These are phyloP conservation scores for Anguilla obscura DNA, from an alignment of 2,797 vertebrate species.

Conservation along the genomic window DNA sequence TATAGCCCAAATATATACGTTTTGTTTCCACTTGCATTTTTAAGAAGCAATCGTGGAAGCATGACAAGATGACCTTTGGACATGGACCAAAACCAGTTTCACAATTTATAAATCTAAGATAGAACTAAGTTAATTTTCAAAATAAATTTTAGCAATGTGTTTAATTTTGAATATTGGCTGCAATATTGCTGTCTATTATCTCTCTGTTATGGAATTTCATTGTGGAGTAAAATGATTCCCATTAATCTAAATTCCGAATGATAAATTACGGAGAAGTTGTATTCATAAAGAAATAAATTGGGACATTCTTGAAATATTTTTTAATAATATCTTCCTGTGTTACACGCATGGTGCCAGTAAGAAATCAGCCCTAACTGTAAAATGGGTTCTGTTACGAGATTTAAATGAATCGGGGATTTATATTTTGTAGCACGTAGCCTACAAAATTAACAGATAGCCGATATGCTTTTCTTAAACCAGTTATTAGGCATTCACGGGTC, in stretches of 20 bases:
- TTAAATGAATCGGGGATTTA: background rate
- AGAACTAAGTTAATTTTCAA: background rate
- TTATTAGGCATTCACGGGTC: background rate
- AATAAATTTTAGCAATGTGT: background rate
- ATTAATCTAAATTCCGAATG: background rate
- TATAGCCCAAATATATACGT: background rate
- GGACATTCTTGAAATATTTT: background rate
- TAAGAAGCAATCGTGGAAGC: background rate
- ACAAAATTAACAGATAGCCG: background rate
- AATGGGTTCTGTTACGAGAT: background rate
- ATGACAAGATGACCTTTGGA: background rate
- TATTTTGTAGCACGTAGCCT: background rate
- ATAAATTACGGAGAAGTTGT: background rate
- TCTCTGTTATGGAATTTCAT: background rate
- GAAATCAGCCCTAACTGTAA: background rate
- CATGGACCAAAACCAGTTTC: background rate
- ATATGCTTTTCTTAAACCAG: background rate
- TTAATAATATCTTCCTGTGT: background rate
- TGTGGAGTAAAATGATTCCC: background rate
- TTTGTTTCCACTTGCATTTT: constrained; percentile 4
- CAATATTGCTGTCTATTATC: background rate
- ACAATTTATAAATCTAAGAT: background rate
- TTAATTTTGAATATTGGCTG: background rate
- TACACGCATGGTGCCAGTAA: background rate
- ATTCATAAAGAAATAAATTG: background rate